Conservation (phyloP, 2,797 vertebrate genomes). For the Fratercula arctica region DNA sequence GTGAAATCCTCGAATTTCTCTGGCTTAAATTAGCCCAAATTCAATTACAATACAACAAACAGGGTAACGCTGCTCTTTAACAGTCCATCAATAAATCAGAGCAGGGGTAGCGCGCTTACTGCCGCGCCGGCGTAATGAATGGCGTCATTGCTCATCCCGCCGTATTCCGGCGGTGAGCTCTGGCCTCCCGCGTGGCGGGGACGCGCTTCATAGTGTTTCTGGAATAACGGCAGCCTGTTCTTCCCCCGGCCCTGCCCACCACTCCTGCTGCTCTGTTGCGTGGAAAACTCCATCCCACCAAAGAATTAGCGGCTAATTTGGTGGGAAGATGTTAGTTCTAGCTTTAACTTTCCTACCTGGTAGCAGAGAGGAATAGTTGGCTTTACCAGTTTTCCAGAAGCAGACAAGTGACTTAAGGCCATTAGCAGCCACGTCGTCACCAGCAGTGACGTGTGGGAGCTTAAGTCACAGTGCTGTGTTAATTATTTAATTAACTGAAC, state of each 20-base stretch:
- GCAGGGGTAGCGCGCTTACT: conserved; percentile 59
- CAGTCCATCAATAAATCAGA: conserved; percentile 67
- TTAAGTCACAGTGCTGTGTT: neutral
- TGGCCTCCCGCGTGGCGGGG: neutral
- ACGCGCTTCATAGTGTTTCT: neutral
- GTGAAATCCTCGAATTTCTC: conserved; percentile 76
- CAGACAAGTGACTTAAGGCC: neutral
- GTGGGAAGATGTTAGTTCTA: neutral
- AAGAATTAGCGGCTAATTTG: neutral
- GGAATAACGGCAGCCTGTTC: neutral
- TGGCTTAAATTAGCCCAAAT: conserved; percentile 71
- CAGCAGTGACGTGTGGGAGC: neutral
- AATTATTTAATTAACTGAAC: neutral
- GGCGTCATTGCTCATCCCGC: conserved; percentile 34
- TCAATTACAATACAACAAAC: conserved; percentile 74
- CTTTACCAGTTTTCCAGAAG: neutral
- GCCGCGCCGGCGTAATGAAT: conserved; percentile 33
- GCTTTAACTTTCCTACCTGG: neutral
- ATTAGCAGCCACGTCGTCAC: rapidly evolving
- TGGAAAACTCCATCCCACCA: neutral
- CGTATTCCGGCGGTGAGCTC: neutral
- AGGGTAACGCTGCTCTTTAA: conserved; percentile 69
- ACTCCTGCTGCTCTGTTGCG: neutral
- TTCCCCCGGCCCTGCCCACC: neutral
- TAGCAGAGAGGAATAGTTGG: neutral